These are phyloP conservation scores for Leptinotarsa tumamoca DNA, from an alignment of 2,888 invertebrate species.

Conservation along the genomic window DNA sequence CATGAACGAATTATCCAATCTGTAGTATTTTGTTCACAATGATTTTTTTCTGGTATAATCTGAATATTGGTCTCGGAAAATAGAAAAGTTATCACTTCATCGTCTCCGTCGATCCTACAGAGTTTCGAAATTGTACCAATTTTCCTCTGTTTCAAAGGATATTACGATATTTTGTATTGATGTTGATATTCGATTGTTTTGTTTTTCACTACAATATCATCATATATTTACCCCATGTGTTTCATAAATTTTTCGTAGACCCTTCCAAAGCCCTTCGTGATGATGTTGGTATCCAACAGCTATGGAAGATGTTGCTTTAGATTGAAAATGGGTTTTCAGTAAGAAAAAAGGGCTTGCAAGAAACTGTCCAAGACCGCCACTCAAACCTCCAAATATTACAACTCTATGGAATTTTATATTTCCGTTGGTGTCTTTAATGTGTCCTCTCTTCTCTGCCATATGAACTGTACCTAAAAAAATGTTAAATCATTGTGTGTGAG, in stretches of 20 bases:
- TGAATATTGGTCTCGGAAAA: too few species aligned
- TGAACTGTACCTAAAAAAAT: slow-evolving; percentile 58
- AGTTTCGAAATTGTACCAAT: too few species aligned
- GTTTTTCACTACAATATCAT: background rate
- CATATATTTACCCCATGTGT: slow-evolving; percentile 66
- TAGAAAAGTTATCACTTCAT: too few species aligned
- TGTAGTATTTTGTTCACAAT: too few species aligned
- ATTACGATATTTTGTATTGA: background rate
- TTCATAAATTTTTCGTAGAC: slow-evolving; percentile 68
- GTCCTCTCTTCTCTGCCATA: slow-evolving; percentile 54
- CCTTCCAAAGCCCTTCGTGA: slow-evolving; percentile 72
- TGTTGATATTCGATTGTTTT: background rate
- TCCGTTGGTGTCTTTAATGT: slow-evolving; percentile 68
- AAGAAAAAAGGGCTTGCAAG: slow-evolving; percentile 82
- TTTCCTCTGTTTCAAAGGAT: too few species aligned
- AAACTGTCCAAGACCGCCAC: slow-evolving; percentile 77
- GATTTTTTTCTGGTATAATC: too few species aligned
- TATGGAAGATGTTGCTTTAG: slow-evolving; percentile 77
- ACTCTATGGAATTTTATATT: slow-evolving; percentile 67
- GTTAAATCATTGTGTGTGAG: background rate
- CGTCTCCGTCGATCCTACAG: too few species aligned
- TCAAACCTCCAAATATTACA: slow-evolving; percentile 69
- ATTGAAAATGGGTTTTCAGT: slow-evolving; percentile 88
- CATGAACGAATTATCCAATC: too few species aligned
- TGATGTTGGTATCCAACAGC: slow-evolving; percentile 88